Evolutionary conservation across 2,888 invertebrate species (phyloP).

Genomic region (Gandaritis pyraliata): DNA sequence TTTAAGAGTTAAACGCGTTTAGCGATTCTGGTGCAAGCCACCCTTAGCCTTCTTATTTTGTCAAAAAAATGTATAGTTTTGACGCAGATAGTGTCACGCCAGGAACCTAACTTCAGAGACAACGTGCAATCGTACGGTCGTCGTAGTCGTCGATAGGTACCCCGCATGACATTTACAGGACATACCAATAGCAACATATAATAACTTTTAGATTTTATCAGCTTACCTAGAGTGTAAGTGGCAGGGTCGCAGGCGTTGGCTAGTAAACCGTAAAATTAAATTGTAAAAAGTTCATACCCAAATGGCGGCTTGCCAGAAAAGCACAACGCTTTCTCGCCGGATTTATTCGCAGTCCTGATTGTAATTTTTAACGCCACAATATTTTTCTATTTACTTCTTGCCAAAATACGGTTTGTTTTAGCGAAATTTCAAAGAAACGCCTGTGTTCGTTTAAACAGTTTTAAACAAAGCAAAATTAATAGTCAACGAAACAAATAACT

Average conservation of each 20-base stretch:
- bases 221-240: constrained; percentile 15
- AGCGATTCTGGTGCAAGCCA: too few relatives aligned
- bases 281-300: constrained; percentile 43
- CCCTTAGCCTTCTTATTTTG: too few relatives aligned
- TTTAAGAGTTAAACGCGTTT: too few relatives aligned
- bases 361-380: constrained; percentile 45
- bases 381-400: constrained; percentile 45
- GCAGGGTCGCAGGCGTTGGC: constrained; percentile 24
- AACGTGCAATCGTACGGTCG: too few relatives aligned
- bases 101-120: too few relatives aligned
- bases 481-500: background rate
- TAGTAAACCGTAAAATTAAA: constrained; percentile 40
- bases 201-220: background rate
- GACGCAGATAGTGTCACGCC: too few relatives aligned
- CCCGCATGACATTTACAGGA: too few relatives aligned
- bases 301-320: constrained; percentile 42
- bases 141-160: too few relatives aligned
- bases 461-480: constrained; percentile 15
- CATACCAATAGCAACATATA: background rate
- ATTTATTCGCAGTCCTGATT: constrained; percentile 42
- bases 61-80: too few relatives aligned
- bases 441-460: constrained; percentile 16
- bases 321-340: constrained; percentile 35
- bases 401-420: constrained; percentile 34
- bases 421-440: constrained; percentile 28